phyloP scores from a whole-genome alignment of 2,113 vertebrate species.

The Cyphotilapia sp. region DNA sequence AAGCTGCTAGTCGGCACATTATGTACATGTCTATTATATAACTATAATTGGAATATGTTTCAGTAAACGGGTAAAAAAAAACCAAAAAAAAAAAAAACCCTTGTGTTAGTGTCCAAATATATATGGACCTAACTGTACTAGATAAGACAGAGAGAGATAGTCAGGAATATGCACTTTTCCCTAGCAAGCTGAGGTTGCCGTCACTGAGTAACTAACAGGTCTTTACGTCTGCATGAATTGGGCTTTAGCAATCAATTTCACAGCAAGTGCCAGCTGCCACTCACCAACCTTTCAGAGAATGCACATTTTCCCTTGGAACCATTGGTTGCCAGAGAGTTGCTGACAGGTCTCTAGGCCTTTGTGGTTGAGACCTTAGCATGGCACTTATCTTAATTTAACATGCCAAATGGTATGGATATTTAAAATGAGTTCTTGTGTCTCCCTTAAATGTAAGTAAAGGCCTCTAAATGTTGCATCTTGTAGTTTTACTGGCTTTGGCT shows the following conservation, averaged over 20 bases:
- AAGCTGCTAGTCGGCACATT: not conserved
- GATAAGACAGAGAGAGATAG: not conserved
- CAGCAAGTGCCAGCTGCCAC: not conserved
- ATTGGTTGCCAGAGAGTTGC: not conserved
- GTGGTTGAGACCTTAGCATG: not conserved
- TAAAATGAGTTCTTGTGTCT: not conserved
- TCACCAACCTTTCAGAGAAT: not conserved
- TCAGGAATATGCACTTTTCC: not conserved
- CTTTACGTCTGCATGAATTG: not conserved
- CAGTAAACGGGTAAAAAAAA: not conserved
- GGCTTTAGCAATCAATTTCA: not conserved
- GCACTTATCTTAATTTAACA: not conserved
- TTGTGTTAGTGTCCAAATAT: not conserved
- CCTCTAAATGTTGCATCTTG: not conserved
- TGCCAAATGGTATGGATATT: not conserved
- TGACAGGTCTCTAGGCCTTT: not conserved
- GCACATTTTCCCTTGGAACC: not conserved
- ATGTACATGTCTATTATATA: not conserved
- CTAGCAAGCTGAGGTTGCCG: not conserved
- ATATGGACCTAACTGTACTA: not conserved
- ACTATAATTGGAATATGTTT: not conserved
- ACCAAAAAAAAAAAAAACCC: fast-evolving
- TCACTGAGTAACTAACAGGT: not conserved
- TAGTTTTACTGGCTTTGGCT: not conserved
- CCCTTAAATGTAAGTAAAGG: not conserved